These are phyloP conservation scores for Pseudomugil gertrudae DNA, from an alignment of 2,797 vertebrate species.

Conservation along the genomic window DNA sequence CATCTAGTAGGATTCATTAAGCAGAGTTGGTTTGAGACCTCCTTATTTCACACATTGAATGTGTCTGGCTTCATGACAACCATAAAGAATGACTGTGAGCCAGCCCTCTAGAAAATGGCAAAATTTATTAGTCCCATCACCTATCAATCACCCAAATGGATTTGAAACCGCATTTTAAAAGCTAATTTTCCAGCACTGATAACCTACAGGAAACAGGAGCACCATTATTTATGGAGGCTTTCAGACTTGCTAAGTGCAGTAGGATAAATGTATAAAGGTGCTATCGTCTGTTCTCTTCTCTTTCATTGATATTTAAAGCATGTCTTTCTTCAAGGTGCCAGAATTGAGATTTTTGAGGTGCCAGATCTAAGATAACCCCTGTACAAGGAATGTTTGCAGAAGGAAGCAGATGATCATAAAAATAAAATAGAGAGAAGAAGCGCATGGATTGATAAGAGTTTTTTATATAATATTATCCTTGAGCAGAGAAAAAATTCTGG, in stretches of 20 bases:
- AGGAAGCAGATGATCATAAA: slow-evolving; percentile 62
- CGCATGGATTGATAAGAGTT: slow-evolving; percentile 64
- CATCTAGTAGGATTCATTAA: slow-evolving; percentile 68
- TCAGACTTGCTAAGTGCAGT: slow-evolving; percentile 78
- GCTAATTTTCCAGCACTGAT: slow-evolving; percentile 87
- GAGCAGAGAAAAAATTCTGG: slow-evolving; percentile 34
- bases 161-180: slow-evolving; percentile 90
- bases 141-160: slow-evolving; percentile 88
- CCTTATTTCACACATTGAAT: slow-evolving; percentile 76
- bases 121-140: slow-evolving; percentile 84
- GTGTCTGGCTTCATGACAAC: slow-evolving; percentile 78
- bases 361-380: slow-evolving; percentile 64
- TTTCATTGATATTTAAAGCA: slow-evolving; percentile 71
- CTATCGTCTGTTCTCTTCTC: slow-evolving; percentile 49
- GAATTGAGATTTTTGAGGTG: slow-evolving; percentile 44
- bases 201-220: slow-evolving; percentile 81
- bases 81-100: slow-evolving; percentile 79
- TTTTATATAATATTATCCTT: slow-evolving; percentile 46
- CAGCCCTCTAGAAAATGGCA: slow-evolving; percentile 77
- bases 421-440: slow-evolving; percentile 54
- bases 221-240: slow-evolving; percentile 83
- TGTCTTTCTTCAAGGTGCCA: slow-evolving; percentile 51
- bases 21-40: slow-evolving; percentile 73
- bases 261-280: slow-evolving; percentile 72
- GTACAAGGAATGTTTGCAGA: slow-evolving; percentile 69